Conservation (phyloP, 2,113 vertebrate genomes). For the Alexandromys fortis region DNA sequence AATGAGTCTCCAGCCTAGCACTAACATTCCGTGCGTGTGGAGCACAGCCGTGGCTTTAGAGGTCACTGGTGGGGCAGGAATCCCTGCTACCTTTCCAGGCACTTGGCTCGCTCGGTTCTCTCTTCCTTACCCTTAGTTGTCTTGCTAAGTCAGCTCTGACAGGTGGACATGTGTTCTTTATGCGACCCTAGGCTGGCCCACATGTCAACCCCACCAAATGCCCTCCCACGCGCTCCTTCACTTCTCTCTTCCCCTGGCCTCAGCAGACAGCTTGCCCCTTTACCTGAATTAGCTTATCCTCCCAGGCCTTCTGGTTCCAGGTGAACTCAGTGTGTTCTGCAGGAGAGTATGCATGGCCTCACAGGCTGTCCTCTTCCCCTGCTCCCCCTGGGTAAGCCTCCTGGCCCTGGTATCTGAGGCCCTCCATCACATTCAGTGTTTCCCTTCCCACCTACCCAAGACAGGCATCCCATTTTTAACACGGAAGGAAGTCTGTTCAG, state of each 20-base stretch:
- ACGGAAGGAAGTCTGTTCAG: background rate
- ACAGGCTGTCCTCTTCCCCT: background rate
- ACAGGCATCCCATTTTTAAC: background rate
- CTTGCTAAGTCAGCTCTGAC: background rate
- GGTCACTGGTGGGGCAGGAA: too few species aligned
- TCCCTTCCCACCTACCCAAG: background rate
- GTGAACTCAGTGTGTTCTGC: slow-evolving; percentile 75
- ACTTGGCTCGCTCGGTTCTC: background rate
- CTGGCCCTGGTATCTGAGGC: rapidly evolving
- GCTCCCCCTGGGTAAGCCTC: background rate
- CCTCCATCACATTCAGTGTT: rapidly evolving
- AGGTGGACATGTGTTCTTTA: background rate
- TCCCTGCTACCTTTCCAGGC: background rate
- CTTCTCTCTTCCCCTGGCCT: rapidly evolving
- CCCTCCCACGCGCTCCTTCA: rapidly evolving
- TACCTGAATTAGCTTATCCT: slow-evolving; percentile 77
- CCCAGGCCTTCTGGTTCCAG: slow-evolving; percentile 75
- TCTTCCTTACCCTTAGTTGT: too few species aligned
- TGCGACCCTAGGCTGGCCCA: background rate
- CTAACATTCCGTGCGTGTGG: rapidly evolving
- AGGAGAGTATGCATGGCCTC: background rate
- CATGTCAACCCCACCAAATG: rapidly evolving
- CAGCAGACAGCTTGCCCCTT: background rate
- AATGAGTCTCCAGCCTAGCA: rapidly evolving
- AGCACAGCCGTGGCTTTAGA: background rate